Base-by-base conservation (phyloP, 2,113 vertebrate genomes). In the Nymphicus hollandicus region DNA sequence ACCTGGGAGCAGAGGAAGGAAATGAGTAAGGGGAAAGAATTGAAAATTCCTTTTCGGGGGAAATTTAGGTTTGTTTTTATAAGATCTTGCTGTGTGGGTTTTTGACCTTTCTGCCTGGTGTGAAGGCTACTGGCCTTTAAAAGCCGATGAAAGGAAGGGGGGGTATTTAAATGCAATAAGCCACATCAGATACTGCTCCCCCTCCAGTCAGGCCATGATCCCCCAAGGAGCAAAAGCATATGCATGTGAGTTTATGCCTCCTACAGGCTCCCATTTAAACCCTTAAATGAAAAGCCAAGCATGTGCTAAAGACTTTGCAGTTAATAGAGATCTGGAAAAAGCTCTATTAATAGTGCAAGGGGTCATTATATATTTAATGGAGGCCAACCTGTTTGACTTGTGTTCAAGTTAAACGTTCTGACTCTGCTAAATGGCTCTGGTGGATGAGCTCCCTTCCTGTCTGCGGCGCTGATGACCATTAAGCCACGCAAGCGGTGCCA, bases 21-120 rank as follows among this genome's bases (percentile, higher is more conserved):
- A 93, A 93, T 91, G 91, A 94, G 64, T 94, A 96, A 96, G 58
- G 86, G 61, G n/a, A 89, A 92, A 91, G 95, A 94, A 89, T 50
- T 0, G 14, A 84, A 87, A 94, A 74, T 50, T 82, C 46, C 69
- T 81, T 88, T 56, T 77, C 25, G 73, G 60, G 86, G 79, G 77
- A 72, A 81, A 66, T 81, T 88, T 86, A 27, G 61, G 50, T 86
- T 96, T 95, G 70, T 97, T 96, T 93, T 91, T 92, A 13, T 91
- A 41, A 94, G 63, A 58, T 87, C 83, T 70, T 89, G 78, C 96
- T 93, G 92, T 31, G 77, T 96, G 86, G 84, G 86, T 93, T 76
- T 94, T 93, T 95, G 86, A 86, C 70, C 86, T 95, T 93, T 97
- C 46, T 91, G 69, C 66, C 79, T 80, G 53, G 31, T 18, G 4